A percentile compares a stretch with the other conserved stretches of the same genome.
Evolutionary conservation across 2,113 vertebrate species (phyloP).

Genomic region (Triplophysa rosa): DNA sequence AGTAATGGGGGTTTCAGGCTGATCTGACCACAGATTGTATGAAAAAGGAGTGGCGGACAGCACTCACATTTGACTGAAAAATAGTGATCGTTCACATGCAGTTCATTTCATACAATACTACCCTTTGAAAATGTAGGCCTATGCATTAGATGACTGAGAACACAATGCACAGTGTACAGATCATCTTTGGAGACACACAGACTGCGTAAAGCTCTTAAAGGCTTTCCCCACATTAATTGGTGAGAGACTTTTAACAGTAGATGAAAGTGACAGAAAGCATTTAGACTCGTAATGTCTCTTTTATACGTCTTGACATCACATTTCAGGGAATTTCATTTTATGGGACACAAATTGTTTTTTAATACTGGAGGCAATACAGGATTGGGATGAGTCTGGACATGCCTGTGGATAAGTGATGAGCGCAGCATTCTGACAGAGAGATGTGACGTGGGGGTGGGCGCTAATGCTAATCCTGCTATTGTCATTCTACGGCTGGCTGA

Average conservation of each 20-base stretch:
- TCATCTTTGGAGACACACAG: no score
- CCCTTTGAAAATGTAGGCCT: no score
- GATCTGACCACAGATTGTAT: no score
- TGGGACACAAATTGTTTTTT: conserved; percentile 26
- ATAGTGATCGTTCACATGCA: no score
- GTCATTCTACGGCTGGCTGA: conserved; percentile 41
- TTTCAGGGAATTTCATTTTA: conserved; percentile 27
- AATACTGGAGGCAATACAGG: neutral
- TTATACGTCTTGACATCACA: conserved; percentile 17
- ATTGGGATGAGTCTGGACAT: conserved; percentile 23
- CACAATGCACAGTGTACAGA: no score
- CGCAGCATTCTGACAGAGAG: conserved; percentile 41
- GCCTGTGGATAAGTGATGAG: conserved; percentile 46
- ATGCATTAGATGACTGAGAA: no score
- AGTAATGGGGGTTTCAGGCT: no score
- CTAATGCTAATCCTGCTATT: conserved; percentile 41
- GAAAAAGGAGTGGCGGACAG: no score
- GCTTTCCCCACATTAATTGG: neutral
- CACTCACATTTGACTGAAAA: no score
- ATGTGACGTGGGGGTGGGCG: conserved; percentile 32
- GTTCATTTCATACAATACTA: no score
- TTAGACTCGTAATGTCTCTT: neutral
- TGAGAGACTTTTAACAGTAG: neutral
- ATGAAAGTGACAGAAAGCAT: neutral
- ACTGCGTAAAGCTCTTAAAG: no score